Conservation (phyloP, 2,797 vertebrate genomes). For the Acipenser ruthenus region DNA sequence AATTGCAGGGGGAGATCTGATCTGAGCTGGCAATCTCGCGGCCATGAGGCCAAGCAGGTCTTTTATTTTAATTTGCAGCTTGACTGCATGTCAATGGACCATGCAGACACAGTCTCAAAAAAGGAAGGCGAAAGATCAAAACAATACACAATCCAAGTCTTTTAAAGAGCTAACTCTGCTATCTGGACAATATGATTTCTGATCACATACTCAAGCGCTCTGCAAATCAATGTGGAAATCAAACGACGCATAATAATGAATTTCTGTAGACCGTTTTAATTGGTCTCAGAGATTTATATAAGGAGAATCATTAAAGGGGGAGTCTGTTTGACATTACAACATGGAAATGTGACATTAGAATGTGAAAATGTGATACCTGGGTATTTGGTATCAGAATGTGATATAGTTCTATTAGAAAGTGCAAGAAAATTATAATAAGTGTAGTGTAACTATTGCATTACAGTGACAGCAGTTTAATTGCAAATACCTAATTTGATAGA, state of each 20-base stretch:
- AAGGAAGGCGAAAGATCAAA: neutral
- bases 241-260: constrained; percentile 41
- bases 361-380: constrained; percentile 63
- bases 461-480: too few species aligned
- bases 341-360: constrained; percentile 44
- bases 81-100: too few species aligned
- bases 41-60: too few species aligned
- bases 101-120: too few species aligned
- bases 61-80: too few species aligned
- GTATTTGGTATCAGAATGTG: constrained; percentile 37
- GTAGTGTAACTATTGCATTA: constrained; percentile 17
- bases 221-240: constrained; percentile 35
- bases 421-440: constrained; percentile 22
- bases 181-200: constrained; percentile 7
- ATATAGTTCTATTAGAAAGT: constrained; percentile 56
- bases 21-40: too few species aligned
- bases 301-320: constrained; percentile 22
- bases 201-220: constrained; percentile 25
- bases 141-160: neutral
- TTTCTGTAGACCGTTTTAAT: constrained; percentile 48
- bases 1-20: too few species aligned
- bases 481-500: too few species aligned
- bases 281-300: constrained; percentile 42
- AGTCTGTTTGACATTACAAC: neutral
- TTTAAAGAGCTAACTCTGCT: constrained; percentile 1